These are phyloP conservation scores for Pristis pectinata DNA, from an alignment of 2,797 vertebrate species.

Conservation along the genomic window DNA sequence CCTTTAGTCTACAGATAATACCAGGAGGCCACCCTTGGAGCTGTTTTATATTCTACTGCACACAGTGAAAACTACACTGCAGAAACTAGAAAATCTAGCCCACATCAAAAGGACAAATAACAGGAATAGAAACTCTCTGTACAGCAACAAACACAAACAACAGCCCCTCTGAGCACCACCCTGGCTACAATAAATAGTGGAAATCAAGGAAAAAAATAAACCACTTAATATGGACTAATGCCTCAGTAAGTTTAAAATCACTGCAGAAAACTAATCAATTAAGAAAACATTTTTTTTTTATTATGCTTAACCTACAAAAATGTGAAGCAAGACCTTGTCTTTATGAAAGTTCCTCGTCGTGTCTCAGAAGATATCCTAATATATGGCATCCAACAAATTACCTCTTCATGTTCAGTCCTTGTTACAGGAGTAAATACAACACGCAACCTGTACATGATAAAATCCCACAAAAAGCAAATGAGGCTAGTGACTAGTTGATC, in stretches of 20 bases:
- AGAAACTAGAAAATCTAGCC: neutral
- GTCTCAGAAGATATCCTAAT: neutral
- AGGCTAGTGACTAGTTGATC: neutral
- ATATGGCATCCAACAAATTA: neutral
- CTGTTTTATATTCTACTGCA: neutral
- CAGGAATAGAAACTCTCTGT: neutral
- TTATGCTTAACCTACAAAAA: no score
- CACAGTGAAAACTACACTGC: conserved; percentile 2
- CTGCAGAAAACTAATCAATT: neutral
- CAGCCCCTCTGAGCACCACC: neutral
- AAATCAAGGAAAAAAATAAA: neutral
- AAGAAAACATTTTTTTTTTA: neutral
- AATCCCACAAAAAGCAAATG: neutral
- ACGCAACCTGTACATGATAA: neutral
- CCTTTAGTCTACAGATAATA: neutral
- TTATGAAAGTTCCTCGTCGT: neutral
- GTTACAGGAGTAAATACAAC: neutral
- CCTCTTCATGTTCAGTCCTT: neutral
- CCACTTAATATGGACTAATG: neutral
- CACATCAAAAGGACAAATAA: conserved; percentile 13
- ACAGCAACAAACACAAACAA: neutral
- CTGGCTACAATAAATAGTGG: neutral
- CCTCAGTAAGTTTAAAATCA: neutral
- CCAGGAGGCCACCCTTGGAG: conserved; percentile 7
- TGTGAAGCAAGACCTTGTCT: neutral